phyloP scores from a whole-genome alignment of 2,113 vertebrate genomes.

The Xiphophorus maculatus region DNA sequence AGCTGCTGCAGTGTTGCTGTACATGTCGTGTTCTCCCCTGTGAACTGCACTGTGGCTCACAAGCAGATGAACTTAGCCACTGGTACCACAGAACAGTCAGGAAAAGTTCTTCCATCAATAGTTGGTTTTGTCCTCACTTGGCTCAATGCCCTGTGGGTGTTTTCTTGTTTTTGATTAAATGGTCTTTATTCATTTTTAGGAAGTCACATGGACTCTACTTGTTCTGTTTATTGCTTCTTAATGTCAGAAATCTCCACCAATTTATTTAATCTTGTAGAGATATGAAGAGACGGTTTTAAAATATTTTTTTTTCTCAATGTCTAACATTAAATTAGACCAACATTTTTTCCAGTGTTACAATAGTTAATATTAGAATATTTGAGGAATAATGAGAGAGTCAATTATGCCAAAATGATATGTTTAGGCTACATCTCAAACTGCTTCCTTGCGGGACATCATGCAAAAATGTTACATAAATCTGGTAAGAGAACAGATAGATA shows the following conservation, averaged over 20 bases:
- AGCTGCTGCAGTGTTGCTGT: slow-evolving; percentile 44
- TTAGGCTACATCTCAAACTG: neutral
- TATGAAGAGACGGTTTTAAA: no score
- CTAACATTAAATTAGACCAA: no score
- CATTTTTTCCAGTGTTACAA: neutral
- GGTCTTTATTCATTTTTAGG: slow-evolving; percentile 19
- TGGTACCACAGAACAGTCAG: neutral
- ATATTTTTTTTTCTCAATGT: no score
- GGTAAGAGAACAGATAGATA: neutral
- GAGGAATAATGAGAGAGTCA: neutral
- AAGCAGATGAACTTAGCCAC: slow-evolving; percentile 29
- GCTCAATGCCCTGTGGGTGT: neutral
- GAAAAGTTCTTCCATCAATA: slow-evolving; percentile 11
- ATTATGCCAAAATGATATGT: neutral
- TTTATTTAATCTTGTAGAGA: neutral
- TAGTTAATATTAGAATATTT: neutral
- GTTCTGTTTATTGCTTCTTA: slow-evolving; percentile 9
- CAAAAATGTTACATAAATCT: neutral
- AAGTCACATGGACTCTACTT: slow-evolving; percentile 1
- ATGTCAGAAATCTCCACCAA: slow-evolving; percentile 1
- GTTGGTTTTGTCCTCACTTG: neutral
- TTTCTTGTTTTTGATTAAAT: slow-evolving; percentile 18
- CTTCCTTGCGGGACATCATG: neutral
- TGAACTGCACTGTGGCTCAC: slow-evolving; percentile 3
- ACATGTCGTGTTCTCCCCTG: neutral